A percentile compares a stretch with the other conserved stretches of the same genome.
Conservation (phyloP, 2,797 vertebrate species). For the Malacoraja senta region DNA sequence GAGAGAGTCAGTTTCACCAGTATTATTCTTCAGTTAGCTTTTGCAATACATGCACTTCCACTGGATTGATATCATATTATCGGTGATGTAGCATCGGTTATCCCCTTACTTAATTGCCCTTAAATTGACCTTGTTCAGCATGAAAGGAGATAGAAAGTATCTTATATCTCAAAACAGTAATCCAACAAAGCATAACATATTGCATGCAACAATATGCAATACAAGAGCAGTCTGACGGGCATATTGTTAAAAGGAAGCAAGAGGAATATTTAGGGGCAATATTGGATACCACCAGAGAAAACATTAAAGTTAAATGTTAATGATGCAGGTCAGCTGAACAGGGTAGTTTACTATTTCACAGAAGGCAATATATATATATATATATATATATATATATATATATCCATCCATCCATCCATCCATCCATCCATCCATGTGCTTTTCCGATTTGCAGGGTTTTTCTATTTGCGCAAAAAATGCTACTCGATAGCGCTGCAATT, state of each 20-base stretch:
- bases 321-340: no score
- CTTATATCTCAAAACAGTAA: background rate
- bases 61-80: background rate
- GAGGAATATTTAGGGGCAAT: background rate
- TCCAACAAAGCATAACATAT: background rate
- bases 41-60: background rate
- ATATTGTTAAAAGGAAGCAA: background rate
- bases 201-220: background rate
- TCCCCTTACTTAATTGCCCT: background rate
- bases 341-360: no score
- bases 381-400: no score
- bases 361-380: no score
- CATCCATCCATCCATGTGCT: no score
- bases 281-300: no score
- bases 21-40: background rate
- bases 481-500: no score
- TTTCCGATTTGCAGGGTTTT: no score
- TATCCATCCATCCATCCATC: no score
- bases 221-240: background rate
- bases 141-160: background rate
- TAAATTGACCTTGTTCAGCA: background rate
- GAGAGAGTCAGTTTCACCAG: background rate
- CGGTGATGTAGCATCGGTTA: background rate
- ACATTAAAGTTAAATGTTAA: no score
- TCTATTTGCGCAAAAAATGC: no score